Conservation (phyloP, 2,888 invertebrate genomes). For the Pterobdella sp. region DNA sequence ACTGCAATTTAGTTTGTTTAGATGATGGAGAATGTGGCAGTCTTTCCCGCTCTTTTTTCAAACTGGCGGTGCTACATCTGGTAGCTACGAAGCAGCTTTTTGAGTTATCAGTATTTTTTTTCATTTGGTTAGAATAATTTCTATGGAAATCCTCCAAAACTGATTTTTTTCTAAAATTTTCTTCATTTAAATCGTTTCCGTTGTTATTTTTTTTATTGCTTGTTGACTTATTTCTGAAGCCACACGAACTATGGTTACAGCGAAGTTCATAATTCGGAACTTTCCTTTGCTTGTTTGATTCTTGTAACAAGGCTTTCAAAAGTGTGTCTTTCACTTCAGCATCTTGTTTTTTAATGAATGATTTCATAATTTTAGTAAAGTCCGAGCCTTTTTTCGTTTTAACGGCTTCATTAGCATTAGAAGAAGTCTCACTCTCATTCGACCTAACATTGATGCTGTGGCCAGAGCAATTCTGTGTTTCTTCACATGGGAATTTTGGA, state of each 20-base stretch:
- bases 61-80: too few species aligned
- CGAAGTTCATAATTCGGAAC: background rate
- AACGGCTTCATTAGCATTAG: background rate
- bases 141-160: too few species aligned
- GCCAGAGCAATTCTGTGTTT: background rate
- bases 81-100: too few species aligned
- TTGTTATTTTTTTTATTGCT: background rate
- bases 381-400: background rate
- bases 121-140: too few species aligned
- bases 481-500: background rate
- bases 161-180: too few species aligned
- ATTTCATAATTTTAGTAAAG: conserved; percentile 19
- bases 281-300: background rate
- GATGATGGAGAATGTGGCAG: too few species aligned
- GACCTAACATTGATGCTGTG: background rate
- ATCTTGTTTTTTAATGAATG: conserved; percentile 24
- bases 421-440: background rate
- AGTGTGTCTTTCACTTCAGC: conserved; percentile 24
- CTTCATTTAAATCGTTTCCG: background rate
- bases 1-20: too few species aligned
- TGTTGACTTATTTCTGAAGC: background rate
- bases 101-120: too few species aligned
- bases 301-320: conserved; percentile 15
- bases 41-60: too few species aligned
- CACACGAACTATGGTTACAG: background rate